Conservation (phyloP, 2,797 vertebrate genomes). For the Merluccius polli region DNA sequence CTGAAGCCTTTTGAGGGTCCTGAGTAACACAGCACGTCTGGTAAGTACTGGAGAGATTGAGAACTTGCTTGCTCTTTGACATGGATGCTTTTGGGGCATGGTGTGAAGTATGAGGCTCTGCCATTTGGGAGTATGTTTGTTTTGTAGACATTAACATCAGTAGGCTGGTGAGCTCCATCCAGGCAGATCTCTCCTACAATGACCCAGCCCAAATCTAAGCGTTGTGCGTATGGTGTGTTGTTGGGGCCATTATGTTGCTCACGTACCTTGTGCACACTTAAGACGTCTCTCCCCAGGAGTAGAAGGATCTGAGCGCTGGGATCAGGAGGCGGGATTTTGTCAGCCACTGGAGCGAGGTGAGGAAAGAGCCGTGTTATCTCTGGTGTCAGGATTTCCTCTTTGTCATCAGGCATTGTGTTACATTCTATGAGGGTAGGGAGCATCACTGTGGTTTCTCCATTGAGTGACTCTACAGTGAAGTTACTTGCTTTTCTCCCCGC, state of each 20-base stretch:
- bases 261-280: conserved; percentile 6
- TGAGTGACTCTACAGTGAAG: not conserved
- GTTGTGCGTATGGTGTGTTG: not conserved
- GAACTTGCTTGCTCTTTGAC: not conserved
- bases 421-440: not conserved
- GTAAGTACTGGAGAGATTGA: no score
- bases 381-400: not conserved
- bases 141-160: conserved; percentile 3
- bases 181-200: not conserved
- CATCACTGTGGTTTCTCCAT: not conserved
- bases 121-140: conserved; percentile 3
- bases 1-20: no score
- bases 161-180: not conserved
- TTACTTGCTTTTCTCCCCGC: not conserved
- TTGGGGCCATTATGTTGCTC: not conserved
- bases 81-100: conserved; percentile 6
- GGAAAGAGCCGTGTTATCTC: not conserved
- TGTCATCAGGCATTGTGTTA: not conserved
- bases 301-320: not conserved
- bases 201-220: not conserved
- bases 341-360: not conserved
- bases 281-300: not conserved
- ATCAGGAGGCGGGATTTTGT: not conserved
- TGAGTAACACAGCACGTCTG: no score
- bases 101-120: not conserved